Base-by-base conservation (phyloP, 2,113 vertebrate species). In the Brachypteracias leptosomus region DNA sequence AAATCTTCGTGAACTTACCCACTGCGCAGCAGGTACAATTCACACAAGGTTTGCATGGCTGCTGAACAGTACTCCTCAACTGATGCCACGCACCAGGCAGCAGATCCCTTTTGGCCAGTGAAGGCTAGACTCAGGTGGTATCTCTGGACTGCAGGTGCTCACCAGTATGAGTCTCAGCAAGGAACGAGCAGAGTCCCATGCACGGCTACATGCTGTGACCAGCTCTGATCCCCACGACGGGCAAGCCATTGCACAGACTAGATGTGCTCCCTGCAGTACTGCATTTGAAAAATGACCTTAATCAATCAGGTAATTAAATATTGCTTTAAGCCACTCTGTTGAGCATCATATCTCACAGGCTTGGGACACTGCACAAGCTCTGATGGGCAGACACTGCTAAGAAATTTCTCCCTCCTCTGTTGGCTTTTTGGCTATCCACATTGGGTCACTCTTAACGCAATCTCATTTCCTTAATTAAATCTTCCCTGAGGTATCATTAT, bases 401-500 rank as follows among this genome's bases (percentile, higher is more conserved):
- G 38, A 55, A 87, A 85, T 68, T 51, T 88, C 61, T 92, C 75
- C 62, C 51, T 86, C 66, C 36, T 61, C 66, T 44, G 19, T n/a
- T 82, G 71, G 55, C 49, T 92, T 94, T 87, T 66, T 87, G 80
- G 74, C 74, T 95, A 81, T 84, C 86, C 84, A 81, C 88, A 89
- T 91, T 2, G 19, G 96, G 91, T 89, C 91, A 95, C 47, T 93
- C 89, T 76, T 65, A 83, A 92, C 51, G 67, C 66, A 91, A 70
- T 93, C 96, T 93, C 74, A 89, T 92, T 93, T 92, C 51, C 72
- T 84, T 96, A 96, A 96, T 96, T 95, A 96, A 94, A 66, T 73
- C 26, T 87, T 88, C 67, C 91, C 73, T 80, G 71, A 93, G 71
- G 93, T 79, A 80, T 90, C 84, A 92, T 91, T 72, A 85, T 29